Conservation (phyloP, 2,113 vertebrate genomes). For the Hymenochirus boettgeri region DNA sequence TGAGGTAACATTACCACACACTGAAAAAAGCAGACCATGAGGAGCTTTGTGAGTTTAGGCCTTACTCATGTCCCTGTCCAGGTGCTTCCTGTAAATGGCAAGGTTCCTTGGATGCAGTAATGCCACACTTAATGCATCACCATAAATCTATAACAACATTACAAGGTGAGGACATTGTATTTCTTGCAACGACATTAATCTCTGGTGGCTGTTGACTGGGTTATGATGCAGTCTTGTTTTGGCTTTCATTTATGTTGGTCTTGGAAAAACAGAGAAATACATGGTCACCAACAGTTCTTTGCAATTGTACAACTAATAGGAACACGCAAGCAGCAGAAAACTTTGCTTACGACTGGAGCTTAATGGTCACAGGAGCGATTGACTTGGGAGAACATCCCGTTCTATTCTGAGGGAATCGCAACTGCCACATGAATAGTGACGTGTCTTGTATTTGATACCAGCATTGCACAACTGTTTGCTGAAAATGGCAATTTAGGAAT, state of each 20-base stretch:
- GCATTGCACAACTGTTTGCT: constrained; percentile 97
- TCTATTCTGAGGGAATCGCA: constrained; percentile 97
- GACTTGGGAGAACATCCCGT: constrained; percentile 95
- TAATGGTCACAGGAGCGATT: constrained; percentile 94
- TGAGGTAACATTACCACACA: constrained; percentile 94
- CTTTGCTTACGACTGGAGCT: constrained; percentile 97
- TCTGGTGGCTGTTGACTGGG: constrained; percentile 98
- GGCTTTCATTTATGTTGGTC: constrained; percentile 98
- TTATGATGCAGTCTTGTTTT: constrained; percentile 99
- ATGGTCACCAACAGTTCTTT: constrained; percentile 98
- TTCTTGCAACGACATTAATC: constrained; percentile 98
- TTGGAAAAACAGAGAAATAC: constrained; percentile 98
- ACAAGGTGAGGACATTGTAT: constrained; percentile 98
- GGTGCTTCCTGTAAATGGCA: constrained; percentile 98
- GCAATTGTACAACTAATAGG: constrained; percentile 96
- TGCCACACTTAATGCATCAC: constrained; percentile 98
- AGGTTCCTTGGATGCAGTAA: constrained; percentile 94
- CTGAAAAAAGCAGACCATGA: constrained; percentile 97
- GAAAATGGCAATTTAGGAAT: constrained; percentile 98
- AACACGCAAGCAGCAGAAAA: constrained; percentile 98
- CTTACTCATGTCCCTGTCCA: constrained; percentile 94
- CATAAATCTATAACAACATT: constrained; percentile 98
- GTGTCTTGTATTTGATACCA: constrained; percentile 98
- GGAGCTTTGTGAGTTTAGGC: constrained; percentile 96
- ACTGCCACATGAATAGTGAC: constrained; percentile 99